Base-by-base conservation (phyloP, 2,113 vertebrate species). In the Lophochroa leadbeateri region DNA sequence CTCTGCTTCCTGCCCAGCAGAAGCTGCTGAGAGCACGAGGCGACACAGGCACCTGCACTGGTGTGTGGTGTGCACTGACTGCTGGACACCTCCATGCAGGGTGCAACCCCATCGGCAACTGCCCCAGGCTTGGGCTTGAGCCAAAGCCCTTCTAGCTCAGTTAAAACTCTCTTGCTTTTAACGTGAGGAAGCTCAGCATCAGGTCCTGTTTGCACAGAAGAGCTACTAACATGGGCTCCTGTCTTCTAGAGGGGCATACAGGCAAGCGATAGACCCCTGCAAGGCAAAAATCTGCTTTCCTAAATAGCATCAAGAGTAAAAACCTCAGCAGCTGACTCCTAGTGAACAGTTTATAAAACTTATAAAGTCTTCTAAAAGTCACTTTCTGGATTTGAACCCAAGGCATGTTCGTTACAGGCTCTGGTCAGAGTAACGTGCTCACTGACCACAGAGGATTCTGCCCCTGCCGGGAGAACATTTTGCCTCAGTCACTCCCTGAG, bases 231-330 rank as follows among this genome's bases (percentile, higher is more conserved):
- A 69, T 8, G 11, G 25, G 78, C 37, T 75, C 14, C 76, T 64
- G 78, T 55, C 39, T 70, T 37, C 37, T 50, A 39, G 31, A 81
- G 49, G 75, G 41, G 39, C 39, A 17, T 4, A 16, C 6, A 33
- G 17, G 53, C 76, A 75, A 58, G 57, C 13, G 14, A 35, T 5
- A 65, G 44, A 43, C 39, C 44, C 63, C 31, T 53, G 20, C 25
- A 41, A 39, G 49, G 43, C 60, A 85, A 82, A 91, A 82, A 75
- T 47, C 84, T 63, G 33, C 60, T 82, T 90, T 75, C 78, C 43
- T 77, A 85, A 92, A 76, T 11, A 67, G 23, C 71, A 46, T 13
- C 37, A 67, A 63, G 0, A 39, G 27, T 69, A 64, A 84, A 86
- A 91, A 58, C 20, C 50, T 81, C 76, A 78, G 57, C 9, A 41